phyloP scores from a whole-genome alignment of 1,140 invertebrate genomes.

The Drosophila paulistorum region DNA sequence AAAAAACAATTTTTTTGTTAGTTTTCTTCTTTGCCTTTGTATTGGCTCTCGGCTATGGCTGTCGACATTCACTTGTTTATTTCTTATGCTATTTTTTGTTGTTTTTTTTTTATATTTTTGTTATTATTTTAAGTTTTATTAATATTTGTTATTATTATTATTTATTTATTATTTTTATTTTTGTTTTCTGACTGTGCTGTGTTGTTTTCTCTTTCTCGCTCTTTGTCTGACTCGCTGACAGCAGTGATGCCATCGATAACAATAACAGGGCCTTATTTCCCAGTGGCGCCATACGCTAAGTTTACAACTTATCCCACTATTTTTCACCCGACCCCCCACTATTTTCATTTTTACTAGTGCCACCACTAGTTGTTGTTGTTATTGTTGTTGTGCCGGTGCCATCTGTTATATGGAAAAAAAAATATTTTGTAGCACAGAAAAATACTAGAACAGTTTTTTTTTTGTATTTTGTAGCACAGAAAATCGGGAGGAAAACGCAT shows the following conservation, averaged over 20 bases:
- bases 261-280: neutral
- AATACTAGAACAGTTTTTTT: too few species aligned
- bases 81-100: neutral
- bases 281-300: too few species aligned
- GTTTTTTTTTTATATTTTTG: neutral
- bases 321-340: too few species aligned
- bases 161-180: slow-evolving; percentile 56
- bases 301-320: too few species aligned
- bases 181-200: slow-evolving; percentile 19
- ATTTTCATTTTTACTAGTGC: too few species aligned
- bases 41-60: neutral
- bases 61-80: neutral
- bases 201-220: slow-evolving; percentile 28
- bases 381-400: slow-evolving; percentile 36
- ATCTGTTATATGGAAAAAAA: slow-evolving; percentile 28
- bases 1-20: slow-evolving; percentile 38
- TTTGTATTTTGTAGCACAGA: too few species aligned
- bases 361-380: slow-evolving; percentile 5
- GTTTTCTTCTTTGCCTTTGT: slow-evolving; percentile 5
- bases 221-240: slow-evolving; percentile 36
- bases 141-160: slow-evolving; percentile 39
- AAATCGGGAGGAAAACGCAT: too few species aligned
- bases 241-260: slow-evolving; percentile 5
- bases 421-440: too few species aligned
- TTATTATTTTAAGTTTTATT: slow-evolving; percentile 26